Evolutionary conservation across 2,797 vertebrate species (phyloP), one percentile per base, ranked within the genome.

Genomic region (Peromyscus melanophrys): DNA sequence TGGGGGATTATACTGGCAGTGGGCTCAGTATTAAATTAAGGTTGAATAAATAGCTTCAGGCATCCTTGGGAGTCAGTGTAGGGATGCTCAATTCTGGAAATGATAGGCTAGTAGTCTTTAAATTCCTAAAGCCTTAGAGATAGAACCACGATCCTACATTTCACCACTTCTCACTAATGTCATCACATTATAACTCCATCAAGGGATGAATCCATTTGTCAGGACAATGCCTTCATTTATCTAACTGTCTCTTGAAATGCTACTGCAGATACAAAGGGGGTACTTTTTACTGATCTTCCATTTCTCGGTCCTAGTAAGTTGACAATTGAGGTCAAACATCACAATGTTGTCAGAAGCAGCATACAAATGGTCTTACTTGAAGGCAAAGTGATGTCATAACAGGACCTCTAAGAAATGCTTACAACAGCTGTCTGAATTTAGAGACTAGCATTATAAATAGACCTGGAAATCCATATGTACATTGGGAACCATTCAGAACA

Each of bases 21-120:
- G 23, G 31, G 73, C 14, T 89, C 88, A 76, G 67, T 46, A 86
- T 87, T 37, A 59, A 92, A 94, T 82, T 76, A 10, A 73, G 80
- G 75, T 5, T 55, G 27, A n/a, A 63, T 76, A n/a, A 97, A 90
- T 4, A 88, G 49, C 55, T n/a, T 93, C 67, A 88, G 84, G 63
- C 55, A 92, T 57, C 78, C 34, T 43, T 80, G 13, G 14, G 29
- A 65, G 59, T 97, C 73, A 75, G 21, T 40, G 77, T 84, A 84
- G 13, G 29, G 29, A 65, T 65, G 61, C 61, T 65, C 82, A 46
- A 63, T 59, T 80, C 49, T n/a, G 43, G 34, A 46, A 69, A 65
- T 52, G 65, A 69, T 52, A 52, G 46, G 34, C 31, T 69, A 69
- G 63, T 69, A 52, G 19, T 27, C 83, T 67, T 59, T 34, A 67